Evolutionary conservation across 2,888 invertebrate species (phyloP), one percentile per base, ranked within the genome.

Genomic region (Caenorhabditis macrosperma): DNA sequence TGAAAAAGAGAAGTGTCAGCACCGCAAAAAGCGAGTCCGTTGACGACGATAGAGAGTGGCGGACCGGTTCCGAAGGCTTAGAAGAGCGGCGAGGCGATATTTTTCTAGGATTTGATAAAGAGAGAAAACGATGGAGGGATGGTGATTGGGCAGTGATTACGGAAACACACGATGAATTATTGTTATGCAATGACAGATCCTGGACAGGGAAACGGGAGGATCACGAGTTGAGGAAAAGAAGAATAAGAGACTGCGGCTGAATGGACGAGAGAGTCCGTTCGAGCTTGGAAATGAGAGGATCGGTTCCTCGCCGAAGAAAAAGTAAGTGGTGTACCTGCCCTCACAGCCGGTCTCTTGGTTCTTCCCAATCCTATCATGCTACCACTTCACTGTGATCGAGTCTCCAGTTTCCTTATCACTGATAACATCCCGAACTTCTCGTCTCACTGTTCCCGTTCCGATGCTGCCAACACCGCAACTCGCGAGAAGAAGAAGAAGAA

Each of bases 21-120:
- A 57, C 57, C 44, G 46, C 50, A 57, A 59, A 57, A 67, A 67
- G 46, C 67, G 67, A 67, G 67, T 67, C 28, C 59, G 50, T 35
- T 68, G 68, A 68, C 46, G 35, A 28, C 15, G 26, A 64, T n/a
- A n/a, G n/a, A n/a, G n/a, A n/a, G n/a, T 46, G 7, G 22, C 10
- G 38, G 61, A 67, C 67, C 55, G 67, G 67, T 67, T 67, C 30
- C 15, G 3, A 38, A 12, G 2, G n/a, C 17, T n/a, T 24, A 10
- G 2, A 33, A n/a, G n/a, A n/a, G n/a, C n/a, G n/a, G 3, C 1
- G 22, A 10, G 24, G 2, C 3, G 28, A 52, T 52, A 52, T 52
- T 54, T 38, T 52, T 38, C 10, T 54, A n/a, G 50, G 50, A 35
- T 52, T 33, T 48, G 28, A 33, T 48, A 28, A 48, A 30, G 20